Evolutionary conservation across 2,888 invertebrate species (phyloP).

Genomic region (Oxystoma pomonae): DNA sequence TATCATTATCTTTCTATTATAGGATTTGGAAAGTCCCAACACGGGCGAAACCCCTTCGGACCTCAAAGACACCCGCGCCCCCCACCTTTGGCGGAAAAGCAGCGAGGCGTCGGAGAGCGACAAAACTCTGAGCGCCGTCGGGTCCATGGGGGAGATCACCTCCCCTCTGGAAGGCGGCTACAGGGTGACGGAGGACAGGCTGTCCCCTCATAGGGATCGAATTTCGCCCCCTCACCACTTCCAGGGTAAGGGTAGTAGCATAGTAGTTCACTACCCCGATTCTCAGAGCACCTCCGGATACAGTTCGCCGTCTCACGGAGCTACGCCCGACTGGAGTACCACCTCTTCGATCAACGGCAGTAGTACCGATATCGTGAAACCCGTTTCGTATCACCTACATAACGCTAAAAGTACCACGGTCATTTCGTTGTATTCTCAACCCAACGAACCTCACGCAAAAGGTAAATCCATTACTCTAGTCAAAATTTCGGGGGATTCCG

Average conservation of each 20-base stretch:
- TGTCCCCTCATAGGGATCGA: conserved; percentile 37
- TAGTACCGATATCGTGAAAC: conserved; percentile 37
- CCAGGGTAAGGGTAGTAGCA: conserved; percentile 42
- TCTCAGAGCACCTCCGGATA: conserved; percentile 52
- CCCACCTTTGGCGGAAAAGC: conserved; percentile 44
- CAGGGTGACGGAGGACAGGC: conserved; percentile 30
- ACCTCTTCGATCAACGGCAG: conserved; percentile 46
- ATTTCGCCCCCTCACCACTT: conserved; percentile 25
- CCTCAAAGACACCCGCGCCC: conserved; percentile 34
- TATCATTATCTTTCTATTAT: no score
- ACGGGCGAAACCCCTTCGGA: conserved; percentile 49
- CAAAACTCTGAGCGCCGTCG: conserved; percentile 47
- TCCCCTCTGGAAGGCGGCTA: conserved; percentile 35
- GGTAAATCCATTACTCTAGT: conserved; percentile 47
- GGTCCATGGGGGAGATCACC: conserved; percentile 44
- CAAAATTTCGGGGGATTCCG: conserved; percentile 42
- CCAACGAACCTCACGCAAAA: conserved; percentile 32
- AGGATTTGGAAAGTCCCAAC: conserved; percentile 51
- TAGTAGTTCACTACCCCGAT: conserved; percentile 44
- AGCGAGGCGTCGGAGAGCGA: conserved; percentile 45
- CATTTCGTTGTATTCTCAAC: conserved; percentile 44
- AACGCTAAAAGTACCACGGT: conserved; percentile 48
- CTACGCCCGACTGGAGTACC: conserved; percentile 46
- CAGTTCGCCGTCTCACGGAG: conserved; percentile 48
- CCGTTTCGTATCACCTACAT: conserved; percentile 46